These are phyloP conservation scores for Nesidiocoris tenuis DNA, from an alignment of 2,888 invertebrate species.

Conservation along the genomic window DNA sequence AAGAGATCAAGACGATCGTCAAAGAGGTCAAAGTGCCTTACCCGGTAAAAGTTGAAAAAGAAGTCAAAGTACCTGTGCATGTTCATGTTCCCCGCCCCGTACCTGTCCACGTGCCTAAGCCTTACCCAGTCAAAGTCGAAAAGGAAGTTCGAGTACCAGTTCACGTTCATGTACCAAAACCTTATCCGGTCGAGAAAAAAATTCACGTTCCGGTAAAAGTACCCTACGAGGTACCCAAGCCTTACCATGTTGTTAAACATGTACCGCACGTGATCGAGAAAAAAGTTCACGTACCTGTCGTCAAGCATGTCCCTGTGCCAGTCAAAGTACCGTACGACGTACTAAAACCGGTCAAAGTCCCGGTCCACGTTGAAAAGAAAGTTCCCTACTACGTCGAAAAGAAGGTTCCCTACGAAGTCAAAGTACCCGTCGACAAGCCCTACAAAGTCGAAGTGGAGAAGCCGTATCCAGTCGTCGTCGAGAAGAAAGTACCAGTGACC, in stretches of 20 bases:
- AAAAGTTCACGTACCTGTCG: constrained; percentile 42
- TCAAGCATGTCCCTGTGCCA: constrained; percentile 40
- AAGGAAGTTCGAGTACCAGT: constrained; percentile 51
- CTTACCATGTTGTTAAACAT: constrained; percentile 50
- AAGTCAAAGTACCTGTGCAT: constrained; percentile 47
- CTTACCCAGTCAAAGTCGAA: constrained; percentile 51
- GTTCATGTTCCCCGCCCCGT: constrained; percentile 51
- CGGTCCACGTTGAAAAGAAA: constrained; percentile 45
- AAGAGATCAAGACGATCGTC: constrained; percentile 41
- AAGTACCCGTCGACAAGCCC: constrained; percentile 42
- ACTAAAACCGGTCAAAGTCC: constrained; percentile 44
- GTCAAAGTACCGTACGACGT: constrained; percentile 46
- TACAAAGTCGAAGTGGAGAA: constrained; percentile 44
- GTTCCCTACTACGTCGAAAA: constrained; percentile 43
- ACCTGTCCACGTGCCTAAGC: constrained; percentile 51
- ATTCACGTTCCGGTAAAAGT: constrained; percentile 50
- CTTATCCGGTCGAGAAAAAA: constrained; percentile 51
- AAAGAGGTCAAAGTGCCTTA: constrained; percentile 43
- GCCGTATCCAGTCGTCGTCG: constrained; percentile 43
- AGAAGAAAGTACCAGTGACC: constrained; percentile 43
- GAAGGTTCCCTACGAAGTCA: constrained; percentile 42
- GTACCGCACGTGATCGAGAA: constrained; percentile 46
- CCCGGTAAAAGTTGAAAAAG: constrained; percentile 43
- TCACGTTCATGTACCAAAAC: constrained; percentile 50
- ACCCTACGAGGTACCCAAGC: constrained; percentile 49